Evolutionary conservation across 2,113 vertebrate species (phyloP).

Genomic region (human): GRCh38 chrX:125425001-125425500

Average conservation of each 20-base stretch:
- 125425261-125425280: background rate
- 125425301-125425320: background rate
- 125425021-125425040: conserved; percentile 41
- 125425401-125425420: background rate
- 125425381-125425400: background rate
- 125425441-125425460: conserved; percentile 32
- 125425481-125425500: background rate
- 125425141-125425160: background rate
- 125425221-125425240: background rate
- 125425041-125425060: conserved; percentile 3
- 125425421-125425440: background rate
- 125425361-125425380: background rate
- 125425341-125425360: background rate
- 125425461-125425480: conserved; percentile 47
- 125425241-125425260: conserved; percentile 9
- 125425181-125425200: background rate
- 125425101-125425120: conserved; percentile 2
- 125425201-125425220: background rate
- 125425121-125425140: conserved; percentile 14
- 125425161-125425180: background rate
- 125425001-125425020: background rate
- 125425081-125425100: conserved; percentile 10
- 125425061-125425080: conserved; percentile 8
- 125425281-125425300: background rate
- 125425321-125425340: background rate